phyloP scores from a whole-genome alignment of 2,113 vertebrate genomes.

The Toxotes jaculatrix region DNA sequence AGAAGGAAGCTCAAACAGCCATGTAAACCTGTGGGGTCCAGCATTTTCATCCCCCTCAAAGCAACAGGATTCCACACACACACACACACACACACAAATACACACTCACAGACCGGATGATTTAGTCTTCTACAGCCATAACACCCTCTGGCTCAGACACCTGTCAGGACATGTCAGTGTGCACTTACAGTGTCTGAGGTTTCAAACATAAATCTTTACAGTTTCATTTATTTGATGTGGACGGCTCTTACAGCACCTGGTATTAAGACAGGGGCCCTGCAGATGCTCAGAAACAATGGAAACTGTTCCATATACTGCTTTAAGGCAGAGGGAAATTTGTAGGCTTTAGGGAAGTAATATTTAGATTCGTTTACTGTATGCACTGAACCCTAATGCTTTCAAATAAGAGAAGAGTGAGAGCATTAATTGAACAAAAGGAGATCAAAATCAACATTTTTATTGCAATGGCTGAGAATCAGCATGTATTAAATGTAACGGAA shows the following conservation, averaged over 20 bases:
- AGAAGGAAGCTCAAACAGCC: background rate
- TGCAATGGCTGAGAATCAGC: background rate
- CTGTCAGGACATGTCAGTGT: constrained; percentile 48
- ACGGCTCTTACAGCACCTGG: constrained; percentile 35
- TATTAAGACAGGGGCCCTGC: constrained; percentile 32
- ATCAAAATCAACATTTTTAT: background rate
- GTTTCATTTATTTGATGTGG: constrained; percentile 41
- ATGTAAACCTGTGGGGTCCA: no score
- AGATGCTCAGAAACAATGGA: constrained; percentile 10
- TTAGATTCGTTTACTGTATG: background rate
- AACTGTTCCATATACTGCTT: background rate
- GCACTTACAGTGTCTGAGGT: background rate
- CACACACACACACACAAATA: background rate
- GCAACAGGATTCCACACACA: background rate
- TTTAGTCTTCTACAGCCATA: constrained; percentile 29
- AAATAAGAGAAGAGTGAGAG: background rate
- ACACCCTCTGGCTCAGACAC: constrained; percentile 37
- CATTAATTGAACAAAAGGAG: background rate
- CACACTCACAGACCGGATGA: background rate
- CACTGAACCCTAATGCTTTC: background rate
- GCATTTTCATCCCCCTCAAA: no score
- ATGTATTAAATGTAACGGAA: background rate
- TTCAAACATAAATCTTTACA: constrained; percentile 26
- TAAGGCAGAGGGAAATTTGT: background rate
- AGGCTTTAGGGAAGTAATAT: background rate